These are phyloP conservation scores for Gymnosoma rotundatum DNA, from an alignment of 2,888 invertebrate species.

Conservation along the genomic window DNA sequence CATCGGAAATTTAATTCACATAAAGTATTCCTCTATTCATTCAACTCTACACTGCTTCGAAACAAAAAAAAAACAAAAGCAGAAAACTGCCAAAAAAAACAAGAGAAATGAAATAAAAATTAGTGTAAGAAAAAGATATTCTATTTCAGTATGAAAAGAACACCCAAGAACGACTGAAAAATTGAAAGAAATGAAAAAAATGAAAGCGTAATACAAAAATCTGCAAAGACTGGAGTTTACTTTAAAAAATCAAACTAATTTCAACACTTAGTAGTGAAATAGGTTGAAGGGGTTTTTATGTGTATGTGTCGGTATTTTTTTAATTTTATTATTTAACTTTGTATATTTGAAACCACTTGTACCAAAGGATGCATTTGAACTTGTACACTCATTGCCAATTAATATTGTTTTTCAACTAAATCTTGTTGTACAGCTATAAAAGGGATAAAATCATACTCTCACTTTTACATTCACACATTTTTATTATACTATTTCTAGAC, in stretches of 20 bases:
- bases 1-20: slow-evolving; percentile 82
- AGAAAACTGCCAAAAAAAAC: slow-evolving; percentile 72
- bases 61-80: slow-evolving; percentile 31
- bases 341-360: slow-evolving; percentile 23
- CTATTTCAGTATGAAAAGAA: slow-evolving; percentile 11
- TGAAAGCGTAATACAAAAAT: slow-evolving; percentile 18
- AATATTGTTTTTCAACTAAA: slow-evolving; percentile 54
- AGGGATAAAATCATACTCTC: neutral
- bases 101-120: slow-evolving; percentile 28
- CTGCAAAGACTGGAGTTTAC: neutral
- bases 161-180: neutral
- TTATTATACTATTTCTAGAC: neutral
- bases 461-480: neutral
- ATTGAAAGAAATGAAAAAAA: slow-evolving; percentile 19
- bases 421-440: slow-evolving; percentile 19
- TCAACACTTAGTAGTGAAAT: neutral
- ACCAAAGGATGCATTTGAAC: slow-evolving; percentile 62
- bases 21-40: slow-evolving; percentile 72
- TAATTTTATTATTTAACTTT: slow-evolving; percentile 46
- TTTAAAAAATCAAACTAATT: neutral
- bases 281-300: too few species aligned
- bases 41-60: slow-evolving; percentile 25
- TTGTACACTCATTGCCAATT: slow-evolving; percentile 71
- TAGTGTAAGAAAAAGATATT: slow-evolving; percentile 25
- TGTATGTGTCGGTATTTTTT: too few species aligned